These are phyloP conservation scores for Pollimyrus isidori DNA, from an alignment of 2,113 vertebrate genomes.

Conservation along the genomic window DNA sequence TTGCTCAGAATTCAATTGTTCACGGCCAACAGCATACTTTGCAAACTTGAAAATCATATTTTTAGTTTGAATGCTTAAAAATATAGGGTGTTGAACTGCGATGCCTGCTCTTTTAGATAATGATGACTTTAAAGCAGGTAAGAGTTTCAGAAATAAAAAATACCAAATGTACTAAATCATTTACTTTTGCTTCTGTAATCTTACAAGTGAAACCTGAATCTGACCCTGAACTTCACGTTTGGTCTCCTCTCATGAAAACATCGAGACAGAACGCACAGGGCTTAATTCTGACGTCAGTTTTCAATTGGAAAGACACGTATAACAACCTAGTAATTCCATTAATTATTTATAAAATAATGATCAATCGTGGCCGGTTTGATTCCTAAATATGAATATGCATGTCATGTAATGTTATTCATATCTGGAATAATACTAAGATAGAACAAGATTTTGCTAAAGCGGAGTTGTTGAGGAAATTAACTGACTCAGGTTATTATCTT, in stretches of 20 bases:
- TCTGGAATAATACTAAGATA: background rate
- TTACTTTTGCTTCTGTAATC: background rate
- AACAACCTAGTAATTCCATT: background rate
- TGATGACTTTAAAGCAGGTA: background rate
- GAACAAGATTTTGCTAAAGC: background rate
- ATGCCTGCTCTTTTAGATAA: background rate
- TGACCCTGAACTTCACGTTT: background rate
- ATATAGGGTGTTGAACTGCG: background rate
- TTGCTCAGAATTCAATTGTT: background rate
- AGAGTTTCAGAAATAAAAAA: background rate
- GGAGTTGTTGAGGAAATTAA: background rate
- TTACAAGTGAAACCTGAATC: background rate
- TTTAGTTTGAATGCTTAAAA: background rate
- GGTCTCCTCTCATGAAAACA: background rate
- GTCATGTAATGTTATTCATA: background rate
- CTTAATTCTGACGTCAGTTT: background rate
- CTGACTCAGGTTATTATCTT: background rate
- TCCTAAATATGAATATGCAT: background rate
- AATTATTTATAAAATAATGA: background rate
- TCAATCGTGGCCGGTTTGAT: background rate
- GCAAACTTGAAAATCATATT: background rate
- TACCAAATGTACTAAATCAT: background rate
- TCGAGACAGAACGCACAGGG: background rate
- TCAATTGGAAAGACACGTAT: background rate
- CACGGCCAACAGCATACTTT: background rate